phyloP scores from a whole-genome alignment of 1,140 invertebrate species.

The Diachasma alloeum region DNA sequence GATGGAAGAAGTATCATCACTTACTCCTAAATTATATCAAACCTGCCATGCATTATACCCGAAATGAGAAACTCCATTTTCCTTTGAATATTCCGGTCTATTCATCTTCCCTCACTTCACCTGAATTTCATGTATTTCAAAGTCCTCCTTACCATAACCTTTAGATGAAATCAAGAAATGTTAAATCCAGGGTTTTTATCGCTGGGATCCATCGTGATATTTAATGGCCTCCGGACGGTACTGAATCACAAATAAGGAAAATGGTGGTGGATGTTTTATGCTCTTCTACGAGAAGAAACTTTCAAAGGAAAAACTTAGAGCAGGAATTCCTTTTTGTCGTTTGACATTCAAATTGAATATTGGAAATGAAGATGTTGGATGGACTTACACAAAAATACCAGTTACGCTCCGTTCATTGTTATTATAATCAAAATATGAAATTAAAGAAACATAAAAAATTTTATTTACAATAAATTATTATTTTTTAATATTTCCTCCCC shows the following conservation, averaged over 20 bases:
- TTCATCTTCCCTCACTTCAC: not conserved
- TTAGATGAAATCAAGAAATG: slow-evolving; percentile 6
- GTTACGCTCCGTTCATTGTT: too few relatives aligned
- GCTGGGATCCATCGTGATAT: not conserved
- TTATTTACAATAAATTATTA: too few relatives aligned
- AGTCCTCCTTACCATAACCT: not conserved
- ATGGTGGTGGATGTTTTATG: not conserved
- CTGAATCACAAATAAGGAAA: not conserved
- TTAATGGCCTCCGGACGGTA: not conserved
- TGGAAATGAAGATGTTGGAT: too few relatives aligned
- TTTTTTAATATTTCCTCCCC: too few relatives aligned
- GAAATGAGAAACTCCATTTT: not conserved
- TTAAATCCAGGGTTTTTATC: slow-evolving; percentile 13
- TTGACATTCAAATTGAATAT: too few relatives aligned
- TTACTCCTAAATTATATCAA: not conserved
- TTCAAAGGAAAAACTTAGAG: not conserved
- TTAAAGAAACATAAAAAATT: too few relatives aligned
- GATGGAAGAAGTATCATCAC: not conserved
- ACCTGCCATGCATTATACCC: not conserved
- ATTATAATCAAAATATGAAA: too few relatives aligned
- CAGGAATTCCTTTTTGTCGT: not conserved
- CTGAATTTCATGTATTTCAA: slow-evolving; percentile 4
- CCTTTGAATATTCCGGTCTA: not conserved
- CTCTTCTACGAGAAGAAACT: not conserved
- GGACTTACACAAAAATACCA: too few relatives aligned